Conservation (phyloP, 2,797 vertebrate genomes). For the Myioborus miniatus region DNA sequence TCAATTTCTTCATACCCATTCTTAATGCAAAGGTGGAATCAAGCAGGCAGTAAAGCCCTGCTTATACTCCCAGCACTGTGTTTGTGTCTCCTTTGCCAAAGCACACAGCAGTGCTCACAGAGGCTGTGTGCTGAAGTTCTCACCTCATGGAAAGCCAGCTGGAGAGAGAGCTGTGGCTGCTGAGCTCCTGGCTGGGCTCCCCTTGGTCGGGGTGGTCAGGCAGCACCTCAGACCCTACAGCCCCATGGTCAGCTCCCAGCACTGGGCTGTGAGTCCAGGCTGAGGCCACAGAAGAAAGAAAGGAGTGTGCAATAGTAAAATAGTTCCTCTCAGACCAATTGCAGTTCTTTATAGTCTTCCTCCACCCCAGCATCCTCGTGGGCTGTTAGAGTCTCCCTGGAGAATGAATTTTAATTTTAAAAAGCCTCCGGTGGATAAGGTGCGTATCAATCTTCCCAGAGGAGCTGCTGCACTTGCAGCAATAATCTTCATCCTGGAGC, state of each 20-base stretch:
- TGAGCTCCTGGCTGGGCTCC: neutral
- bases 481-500: neutral
- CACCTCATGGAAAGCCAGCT: neutral
- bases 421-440: neutral
- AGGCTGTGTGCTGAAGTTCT: fast-evolving
- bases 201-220: neutral
- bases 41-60: neutral
- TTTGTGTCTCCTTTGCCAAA: neutral
- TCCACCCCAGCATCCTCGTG: neutral
- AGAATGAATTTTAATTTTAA: slow-evolving; percentile 19
- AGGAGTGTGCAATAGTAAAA: neutral
- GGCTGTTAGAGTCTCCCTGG: neutral
- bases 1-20: neutral
- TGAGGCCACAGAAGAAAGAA: neutral
- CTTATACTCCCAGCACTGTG: neutral
- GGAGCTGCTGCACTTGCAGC: neutral
- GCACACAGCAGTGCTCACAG: neutral
- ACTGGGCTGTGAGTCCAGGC: neutral
- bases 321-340: neutral
- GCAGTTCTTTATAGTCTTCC: neutral
- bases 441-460: neutral
- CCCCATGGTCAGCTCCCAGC: neutral
- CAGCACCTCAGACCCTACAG: neutral
- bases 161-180: neutral
- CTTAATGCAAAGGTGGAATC: neutral